Percentiles rank a stretch among this genome's conserved stretches.
These are phyloP conservation scores for Helicolenus hilgendorfi DNA, from an alignment of 2,797 vertebrate genomes.

Conservation along the genomic window DNA sequence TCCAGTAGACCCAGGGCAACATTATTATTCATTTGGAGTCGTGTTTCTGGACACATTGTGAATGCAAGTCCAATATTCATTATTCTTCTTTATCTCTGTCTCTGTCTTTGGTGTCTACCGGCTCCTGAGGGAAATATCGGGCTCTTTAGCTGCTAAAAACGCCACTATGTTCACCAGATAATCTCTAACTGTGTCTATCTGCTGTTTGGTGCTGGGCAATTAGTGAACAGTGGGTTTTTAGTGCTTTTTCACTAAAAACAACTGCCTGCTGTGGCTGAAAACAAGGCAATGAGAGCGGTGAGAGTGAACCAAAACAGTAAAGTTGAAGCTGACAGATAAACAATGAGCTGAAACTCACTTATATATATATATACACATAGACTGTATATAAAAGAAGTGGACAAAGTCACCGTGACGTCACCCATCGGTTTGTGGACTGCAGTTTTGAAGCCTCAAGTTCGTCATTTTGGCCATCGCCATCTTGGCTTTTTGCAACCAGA, in stretches of 20 bases:
- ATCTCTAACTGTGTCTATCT: background rate
- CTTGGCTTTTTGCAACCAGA: no score
- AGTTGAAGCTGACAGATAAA: background rate
- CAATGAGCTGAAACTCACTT: background rate
- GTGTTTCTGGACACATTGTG: background rate
- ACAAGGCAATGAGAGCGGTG: fast-evolving
- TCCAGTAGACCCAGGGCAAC: background rate
- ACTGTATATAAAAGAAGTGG: no score
- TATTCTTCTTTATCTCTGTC: background rate
- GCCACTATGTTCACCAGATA: background rate
- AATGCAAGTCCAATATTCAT: background rate
- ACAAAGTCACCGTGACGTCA: no score
- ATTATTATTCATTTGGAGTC: background rate
- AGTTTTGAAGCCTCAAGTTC: no score
- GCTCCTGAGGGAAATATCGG: background rate
- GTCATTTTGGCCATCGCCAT: no score
- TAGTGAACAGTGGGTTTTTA: background rate
- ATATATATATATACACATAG: no score
- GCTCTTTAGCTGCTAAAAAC: background rate
- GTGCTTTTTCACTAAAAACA: background rate
- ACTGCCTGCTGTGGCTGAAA: background rate
- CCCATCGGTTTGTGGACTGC: no score
- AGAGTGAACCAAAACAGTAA: no score
- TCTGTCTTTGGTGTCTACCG: background rate
- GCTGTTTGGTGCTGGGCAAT: background rate